Evolutionary conservation across 2,888 invertebrate genomes (phyloP).

Genomic region (Andrena trimmerana): DNA sequence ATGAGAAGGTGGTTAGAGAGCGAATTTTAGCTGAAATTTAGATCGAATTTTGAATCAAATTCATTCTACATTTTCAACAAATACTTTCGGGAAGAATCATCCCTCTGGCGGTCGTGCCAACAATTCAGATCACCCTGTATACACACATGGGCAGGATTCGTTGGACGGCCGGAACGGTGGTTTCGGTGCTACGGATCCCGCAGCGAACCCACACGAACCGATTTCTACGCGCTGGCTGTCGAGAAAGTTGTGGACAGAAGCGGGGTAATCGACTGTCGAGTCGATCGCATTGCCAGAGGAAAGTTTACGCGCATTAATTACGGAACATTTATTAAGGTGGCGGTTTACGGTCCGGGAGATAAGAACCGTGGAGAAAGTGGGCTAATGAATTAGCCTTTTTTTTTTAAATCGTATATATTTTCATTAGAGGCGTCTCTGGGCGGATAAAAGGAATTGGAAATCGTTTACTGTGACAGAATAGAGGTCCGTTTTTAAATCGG

Average conservation of each 20-base stretch:
- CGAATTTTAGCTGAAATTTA: no score
- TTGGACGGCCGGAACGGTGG: constrained; percentile 41
- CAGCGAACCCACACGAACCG: constrained; percentile 10
- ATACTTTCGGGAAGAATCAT: no score
- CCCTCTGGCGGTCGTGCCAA: no score
- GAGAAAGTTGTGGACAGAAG: constrained; percentile 41
- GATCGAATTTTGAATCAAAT: no score
- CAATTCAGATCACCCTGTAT: neutral
- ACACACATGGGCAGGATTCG: constrained; percentile 41
- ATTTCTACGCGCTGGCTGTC: constrained; percentile 13
- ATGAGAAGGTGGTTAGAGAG: no score
- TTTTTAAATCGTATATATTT: constrained; percentile 4
- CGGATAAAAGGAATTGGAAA: neutral
- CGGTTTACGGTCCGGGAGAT: constrained; percentile 3
- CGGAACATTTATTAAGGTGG: constrained; percentile 8
- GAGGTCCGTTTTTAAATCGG: neutral
- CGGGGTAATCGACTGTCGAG: constrained; percentile 10
- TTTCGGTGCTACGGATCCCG: constrained; percentile 46
- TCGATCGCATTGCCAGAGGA: constrained; percentile 25
- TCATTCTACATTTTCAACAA: no score
- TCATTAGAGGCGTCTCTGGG: constrained; percentile 6
- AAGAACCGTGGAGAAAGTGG: constrained; percentile 13
- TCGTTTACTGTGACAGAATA: neutral
- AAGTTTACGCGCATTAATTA: constrained; percentile 39
- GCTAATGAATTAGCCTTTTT: constrained; percentile 9